Evolutionary conservation across 2,113 vertebrate genomes (phyloP), one percentile per base, ranked within the genome.

Genomic region (Carassius auratus): DNA sequence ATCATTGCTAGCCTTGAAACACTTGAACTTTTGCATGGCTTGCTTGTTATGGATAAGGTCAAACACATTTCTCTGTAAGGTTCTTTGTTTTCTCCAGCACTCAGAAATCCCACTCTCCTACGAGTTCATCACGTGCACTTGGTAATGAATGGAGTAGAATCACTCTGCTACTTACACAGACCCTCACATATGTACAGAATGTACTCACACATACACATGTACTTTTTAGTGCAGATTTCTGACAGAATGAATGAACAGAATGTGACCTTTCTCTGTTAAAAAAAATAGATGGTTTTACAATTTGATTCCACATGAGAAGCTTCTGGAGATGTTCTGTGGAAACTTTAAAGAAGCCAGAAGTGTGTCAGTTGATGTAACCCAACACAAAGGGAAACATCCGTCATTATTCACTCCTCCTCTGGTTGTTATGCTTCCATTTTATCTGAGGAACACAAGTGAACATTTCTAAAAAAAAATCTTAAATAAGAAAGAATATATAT

Each of bases 41-140:
- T 84, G 73, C 36, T 23, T 73, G 64, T 73, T 81, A 42, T 23
- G 26, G 76, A 81, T 81, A 81, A 83, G 48, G 38, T 81, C 68
- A 75, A 79, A 64, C 68, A 45, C 77, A 85, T 36, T 69, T 83
- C 30, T 45, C 42, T 45, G 2, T 61, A 62, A 81, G 84, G 77
- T 23, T 81, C 89, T 88, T 88, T 86, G 86, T 86, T 36, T 84
- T 85, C 64, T 62, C 21, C 69, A 85, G 89, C 71, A 42, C 76
- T 89, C 83, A 68, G 77, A 89, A 89, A 88, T 86, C 89, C 89
- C 85, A 89, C 87, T 71, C 85, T 88, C 89, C 89, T 75, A 89
- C 89, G 50, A 76, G 86, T 59, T 33, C 15, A 69, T 88, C 89
- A 89, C 59, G 17, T 85, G 77, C 76, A 21, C 3, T 76, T 55